Conservation (phyloP, 2,888 invertebrate species). For the Cosmia pyralina region DNA sequence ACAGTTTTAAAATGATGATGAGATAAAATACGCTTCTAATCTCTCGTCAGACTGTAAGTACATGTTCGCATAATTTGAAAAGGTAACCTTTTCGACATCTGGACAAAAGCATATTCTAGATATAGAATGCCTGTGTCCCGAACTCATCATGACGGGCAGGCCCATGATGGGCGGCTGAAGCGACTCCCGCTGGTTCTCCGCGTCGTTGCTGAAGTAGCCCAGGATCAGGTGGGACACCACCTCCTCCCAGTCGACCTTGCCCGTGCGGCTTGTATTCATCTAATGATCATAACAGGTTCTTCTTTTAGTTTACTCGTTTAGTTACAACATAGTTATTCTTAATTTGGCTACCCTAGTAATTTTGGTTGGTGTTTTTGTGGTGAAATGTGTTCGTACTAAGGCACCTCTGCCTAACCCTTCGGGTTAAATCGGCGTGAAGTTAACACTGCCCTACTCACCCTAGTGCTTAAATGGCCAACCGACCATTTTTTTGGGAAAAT, state of each 20-base stretch:
- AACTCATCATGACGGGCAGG: slow-evolving; percentile 90
- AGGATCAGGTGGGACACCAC: slow-evolving; percentile 94
- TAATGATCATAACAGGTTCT: slow-evolving; percentile 70
- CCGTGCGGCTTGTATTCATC: slow-evolving; percentile 91
- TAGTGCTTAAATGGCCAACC: no score
- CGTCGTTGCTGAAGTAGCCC: slow-evolving; percentile 92
- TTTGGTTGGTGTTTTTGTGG: background rate
- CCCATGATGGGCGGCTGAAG: slow-evolving; percentile 92
- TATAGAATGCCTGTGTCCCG: slow-evolving; percentile 93
- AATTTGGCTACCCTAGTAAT: background rate
- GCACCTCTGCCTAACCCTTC: background rate
- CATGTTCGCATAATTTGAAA: background rate
- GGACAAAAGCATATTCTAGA: slow-evolving; percentile 92
- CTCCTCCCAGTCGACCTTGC: slow-evolving; percentile 93
- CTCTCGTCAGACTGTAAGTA: background rate
- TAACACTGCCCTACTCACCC: no score
- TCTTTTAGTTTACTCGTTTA: background rate
- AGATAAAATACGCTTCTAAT: background rate
- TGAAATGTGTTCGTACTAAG: background rate
- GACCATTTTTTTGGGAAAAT: no score
- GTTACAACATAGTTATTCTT: background rate
- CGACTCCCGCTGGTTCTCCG: slow-evolving; percentile 90
- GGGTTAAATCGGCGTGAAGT: background rate
- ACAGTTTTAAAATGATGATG: no score
- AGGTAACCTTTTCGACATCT: slow-evolving; percentile 87